Conservation (phyloP, 2,113 vertebrate species). For the Tonatia bakeri region DNA sequence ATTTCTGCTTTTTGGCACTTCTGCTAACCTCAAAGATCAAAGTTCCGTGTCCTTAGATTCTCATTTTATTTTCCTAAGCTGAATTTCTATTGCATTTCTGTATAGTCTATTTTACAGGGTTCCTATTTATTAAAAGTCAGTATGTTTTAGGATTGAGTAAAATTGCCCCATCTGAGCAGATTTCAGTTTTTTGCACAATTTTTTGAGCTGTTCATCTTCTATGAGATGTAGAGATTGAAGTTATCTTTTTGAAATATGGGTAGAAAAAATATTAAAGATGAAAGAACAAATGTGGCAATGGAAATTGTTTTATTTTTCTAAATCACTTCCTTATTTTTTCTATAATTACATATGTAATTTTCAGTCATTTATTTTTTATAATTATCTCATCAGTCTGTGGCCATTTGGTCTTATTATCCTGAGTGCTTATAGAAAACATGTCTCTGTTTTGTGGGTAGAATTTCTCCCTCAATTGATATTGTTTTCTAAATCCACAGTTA, state of each 20-base stretch:
- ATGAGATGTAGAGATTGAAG: not conserved
- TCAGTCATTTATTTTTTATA: not conserved
- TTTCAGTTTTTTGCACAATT: not conserved
- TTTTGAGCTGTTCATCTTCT: not conserved
- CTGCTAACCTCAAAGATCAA: not conserved
- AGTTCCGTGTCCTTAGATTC: not conserved
- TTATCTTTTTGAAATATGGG: not conserved
- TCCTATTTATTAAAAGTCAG: not conserved
- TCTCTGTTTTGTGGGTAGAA: not conserved
- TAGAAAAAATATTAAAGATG: conserved; percentile 1
- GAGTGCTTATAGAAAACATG: not conserved
- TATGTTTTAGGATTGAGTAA: not conserved
- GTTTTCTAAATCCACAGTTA: not conserved
- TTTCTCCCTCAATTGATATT: not conserved
- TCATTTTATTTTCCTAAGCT: not conserved
- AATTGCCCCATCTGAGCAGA: not conserved
- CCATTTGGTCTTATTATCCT: not conserved
- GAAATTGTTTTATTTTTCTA: conserved; percentile 33
- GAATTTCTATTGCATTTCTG: not conserved
- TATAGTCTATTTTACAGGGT: not conserved
- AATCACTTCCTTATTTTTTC: not conserved
- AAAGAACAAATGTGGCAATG: not conserved
- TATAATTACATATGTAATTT: not conserved
- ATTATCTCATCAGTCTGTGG: not conserved
- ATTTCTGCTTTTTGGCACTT: not conserved